Conservation (phyloP, 2,113 vertebrate genomes). For the Shinisaurus crocodilurus region DNA sequence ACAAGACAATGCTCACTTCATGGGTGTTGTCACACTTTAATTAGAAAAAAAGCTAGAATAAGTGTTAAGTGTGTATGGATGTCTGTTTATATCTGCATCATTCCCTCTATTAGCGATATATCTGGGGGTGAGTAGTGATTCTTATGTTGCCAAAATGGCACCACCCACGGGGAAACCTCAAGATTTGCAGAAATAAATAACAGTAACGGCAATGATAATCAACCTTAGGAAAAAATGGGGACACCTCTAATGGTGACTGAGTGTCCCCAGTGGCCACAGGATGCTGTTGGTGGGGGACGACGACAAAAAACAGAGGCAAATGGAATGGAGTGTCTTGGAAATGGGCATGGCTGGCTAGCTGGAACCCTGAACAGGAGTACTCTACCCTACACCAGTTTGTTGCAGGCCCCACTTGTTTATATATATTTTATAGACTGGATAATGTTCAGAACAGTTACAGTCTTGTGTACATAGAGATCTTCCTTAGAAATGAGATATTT, state of each 20-base stretch:
- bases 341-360: too few relatives aligned
- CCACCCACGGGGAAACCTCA: neutral
- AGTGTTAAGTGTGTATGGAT: neutral
- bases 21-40: neutral
- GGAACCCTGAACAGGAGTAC: too few relatives aligned
- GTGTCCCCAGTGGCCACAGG: too few relatives aligned
- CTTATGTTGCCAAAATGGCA: neutral
- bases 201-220: too few relatives aligned
- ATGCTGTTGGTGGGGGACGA: too few relatives aligned
- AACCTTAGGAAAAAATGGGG: too few relatives aligned
- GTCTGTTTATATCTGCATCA: neutral
- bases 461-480: neutral
- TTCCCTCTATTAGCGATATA: neutral
- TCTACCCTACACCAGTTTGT: too few relatives aligned
- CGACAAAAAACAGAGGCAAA: too few relatives aligned
- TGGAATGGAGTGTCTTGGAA: too few relatives aligned
- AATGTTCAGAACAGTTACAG: too few relatives aligned
- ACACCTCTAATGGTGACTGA: too few relatives aligned
- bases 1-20: rapidly evolving
- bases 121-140: neutral
- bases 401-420: too few relatives aligned
- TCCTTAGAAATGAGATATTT: neutral
- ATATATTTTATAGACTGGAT: neutral
- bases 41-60: neutral
- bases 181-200: neutral